Conservation (phyloP, 2,888 invertebrate genomes). For the Netelia virgata region DNA sequence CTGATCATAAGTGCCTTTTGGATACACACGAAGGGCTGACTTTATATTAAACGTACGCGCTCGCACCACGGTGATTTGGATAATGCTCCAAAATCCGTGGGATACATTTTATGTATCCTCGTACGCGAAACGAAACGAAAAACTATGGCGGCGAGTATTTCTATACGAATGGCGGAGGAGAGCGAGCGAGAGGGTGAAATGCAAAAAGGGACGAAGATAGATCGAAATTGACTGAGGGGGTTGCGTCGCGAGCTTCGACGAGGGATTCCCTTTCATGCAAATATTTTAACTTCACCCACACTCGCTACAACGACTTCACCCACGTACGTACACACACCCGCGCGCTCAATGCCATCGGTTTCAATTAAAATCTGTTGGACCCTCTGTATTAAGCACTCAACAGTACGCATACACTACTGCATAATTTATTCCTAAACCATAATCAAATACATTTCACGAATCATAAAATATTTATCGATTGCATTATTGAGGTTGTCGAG, state of each 20-base stretch:
- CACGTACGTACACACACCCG: constrained; percentile 11
- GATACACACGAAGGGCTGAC: constrained; percentile 40
- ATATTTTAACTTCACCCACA: constrained; percentile 51
- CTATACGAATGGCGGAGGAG: constrained; percentile 27
- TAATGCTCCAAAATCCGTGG: constrained; percentile 48
- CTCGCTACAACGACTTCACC: background rate
- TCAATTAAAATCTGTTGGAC: constrained; percentile 49
- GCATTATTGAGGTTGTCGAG: background rate
- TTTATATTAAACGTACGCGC: constrained; percentile 20
- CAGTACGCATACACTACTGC: constrained; percentile 41
- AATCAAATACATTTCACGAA: constrained; percentile 54
- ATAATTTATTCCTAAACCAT: constrained; percentile 54
- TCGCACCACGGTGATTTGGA: constrained; percentile 47
- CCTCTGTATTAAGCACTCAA: constrained; percentile 41
- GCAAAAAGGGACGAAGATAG: constrained; percentile 51
- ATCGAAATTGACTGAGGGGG: constrained; percentile 59
- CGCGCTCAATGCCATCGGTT: constrained; percentile 29
- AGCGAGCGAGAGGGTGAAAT: constrained; percentile 47
- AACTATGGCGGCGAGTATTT: constrained; percentile 33
- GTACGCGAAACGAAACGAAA: constrained; percentile 20
- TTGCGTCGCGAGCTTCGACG: constrained; percentile 40
- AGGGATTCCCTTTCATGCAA: constrained; percentile 53
- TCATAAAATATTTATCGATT: constrained; percentile 50
- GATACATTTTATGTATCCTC: constrained; percentile 49
- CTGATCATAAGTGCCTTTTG: constrained; percentile 29